These are phyloP conservation scores for Mellivora capensis DNA, from an alignment of 2,113 vertebrate genomes.

Conservation along the genomic window DNA sequence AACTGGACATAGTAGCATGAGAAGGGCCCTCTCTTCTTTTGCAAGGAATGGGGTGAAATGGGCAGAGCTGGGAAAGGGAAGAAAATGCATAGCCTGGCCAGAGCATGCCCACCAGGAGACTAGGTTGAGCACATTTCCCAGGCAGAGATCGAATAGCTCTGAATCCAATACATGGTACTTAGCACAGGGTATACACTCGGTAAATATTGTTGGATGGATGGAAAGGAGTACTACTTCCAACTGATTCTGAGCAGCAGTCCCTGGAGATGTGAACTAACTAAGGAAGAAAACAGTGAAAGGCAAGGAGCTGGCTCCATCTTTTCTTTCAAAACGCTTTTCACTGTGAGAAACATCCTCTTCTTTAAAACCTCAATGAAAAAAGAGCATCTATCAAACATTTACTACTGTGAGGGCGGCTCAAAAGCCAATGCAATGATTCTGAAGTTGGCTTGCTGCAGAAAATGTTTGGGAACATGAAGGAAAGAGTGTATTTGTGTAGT, in stretches of 20 bases:
- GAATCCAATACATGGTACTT: accelerated
- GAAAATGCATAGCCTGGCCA: neutral
- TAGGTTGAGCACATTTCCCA: neutral
- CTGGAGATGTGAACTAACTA: neutral
- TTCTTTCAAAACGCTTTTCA: conserved; percentile 5
- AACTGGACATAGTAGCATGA: neutral
- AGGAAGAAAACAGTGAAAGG: neutral
- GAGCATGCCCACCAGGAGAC: neutral
- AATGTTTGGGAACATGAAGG: neutral
- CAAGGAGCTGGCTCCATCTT: neutral
- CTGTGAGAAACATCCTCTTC: neutral
- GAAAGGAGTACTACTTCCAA: neutral
- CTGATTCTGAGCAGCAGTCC: neutral
- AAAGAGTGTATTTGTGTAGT: neutral
- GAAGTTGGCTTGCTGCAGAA: conserved; percentile 4
- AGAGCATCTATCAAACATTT: neutral
- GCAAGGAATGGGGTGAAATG: neutral
- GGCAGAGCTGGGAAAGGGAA: neutral
- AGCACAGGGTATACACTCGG: neutral
- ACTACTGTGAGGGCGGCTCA: neutral
- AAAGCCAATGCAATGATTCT: neutral
- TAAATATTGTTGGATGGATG: neutral
- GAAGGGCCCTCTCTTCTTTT: neutral
- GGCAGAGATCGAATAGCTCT: neutral
- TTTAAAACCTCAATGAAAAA: conserved; percentile 1